These are phyloP conservation scores for Erythrolamprus reginae DNA, from an alignment of 2,113 vertebrate genomes.

Conservation along the genomic window DNA sequence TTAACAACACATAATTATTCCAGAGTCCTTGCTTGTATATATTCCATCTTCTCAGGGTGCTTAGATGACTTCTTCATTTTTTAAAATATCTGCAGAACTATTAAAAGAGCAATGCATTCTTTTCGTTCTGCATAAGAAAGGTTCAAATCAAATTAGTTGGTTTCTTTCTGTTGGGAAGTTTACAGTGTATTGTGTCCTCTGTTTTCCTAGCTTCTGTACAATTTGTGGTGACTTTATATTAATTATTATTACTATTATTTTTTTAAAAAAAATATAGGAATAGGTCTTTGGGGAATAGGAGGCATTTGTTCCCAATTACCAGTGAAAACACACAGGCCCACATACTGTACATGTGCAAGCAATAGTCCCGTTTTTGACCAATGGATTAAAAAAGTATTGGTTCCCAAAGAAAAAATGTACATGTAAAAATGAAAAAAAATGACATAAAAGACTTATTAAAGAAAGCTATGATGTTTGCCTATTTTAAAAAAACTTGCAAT, in stretches of 20 bases:
- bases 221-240: neutral
- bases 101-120: neutral
- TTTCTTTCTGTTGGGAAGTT: conserved; percentile 6
- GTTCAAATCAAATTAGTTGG: neutral
- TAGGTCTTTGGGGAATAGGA: neutral
- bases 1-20: conserved; percentile 78
- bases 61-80: conserved; percentile 50
- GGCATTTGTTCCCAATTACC: neutral
- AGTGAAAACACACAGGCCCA: neutral
- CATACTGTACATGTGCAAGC: neutral
- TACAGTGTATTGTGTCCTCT: neutral
- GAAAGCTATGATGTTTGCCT: neutral
- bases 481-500: no score
- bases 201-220: neutral
- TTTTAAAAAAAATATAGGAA: neutral
- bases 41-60: conserved; percentile 46
- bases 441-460: neutral
- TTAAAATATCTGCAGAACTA: conserved; percentile 15
- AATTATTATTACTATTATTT: no score
- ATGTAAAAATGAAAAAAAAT: neutral
- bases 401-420: neutral
- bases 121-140: neutral
- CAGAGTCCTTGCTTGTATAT: conserved; percentile 56
- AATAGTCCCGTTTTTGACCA: conserved; percentile 7
- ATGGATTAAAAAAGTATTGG: neutral